Percentiles rank a stretch among this genome's conserved stretches.
These are phyloP conservation scores for Spilarctia lutea DNA, from an alignment of 2,888 invertebrate species.

Conservation along the genomic window DNA sequence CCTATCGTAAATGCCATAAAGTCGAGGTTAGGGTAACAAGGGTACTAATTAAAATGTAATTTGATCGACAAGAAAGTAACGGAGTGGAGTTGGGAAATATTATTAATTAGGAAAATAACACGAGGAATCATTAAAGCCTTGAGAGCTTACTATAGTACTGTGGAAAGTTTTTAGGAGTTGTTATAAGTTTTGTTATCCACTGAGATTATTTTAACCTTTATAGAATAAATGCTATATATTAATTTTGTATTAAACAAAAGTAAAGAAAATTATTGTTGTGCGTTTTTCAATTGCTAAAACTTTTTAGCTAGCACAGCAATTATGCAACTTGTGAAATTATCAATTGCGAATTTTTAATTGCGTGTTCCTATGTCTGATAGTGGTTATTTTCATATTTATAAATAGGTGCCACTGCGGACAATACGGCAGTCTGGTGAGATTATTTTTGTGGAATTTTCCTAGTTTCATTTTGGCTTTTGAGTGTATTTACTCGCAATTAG, in stretches of 20 bases:
- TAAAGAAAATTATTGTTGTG: no score
- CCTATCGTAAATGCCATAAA: neutral
- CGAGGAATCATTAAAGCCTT: conserved; percentile 15
- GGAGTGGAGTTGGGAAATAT: conserved; percentile 23
- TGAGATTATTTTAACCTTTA: neutral
- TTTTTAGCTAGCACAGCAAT: no score
- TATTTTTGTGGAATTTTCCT: no score
- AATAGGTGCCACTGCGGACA: no score
- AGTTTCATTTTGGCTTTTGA: no score
- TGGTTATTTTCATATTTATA: no score
- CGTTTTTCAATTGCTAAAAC: no score
- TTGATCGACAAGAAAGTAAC: conserved; percentile 41
- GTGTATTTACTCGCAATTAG: no score
- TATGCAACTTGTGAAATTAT: no score
- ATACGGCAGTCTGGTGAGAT: no score
- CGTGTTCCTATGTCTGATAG: no score
- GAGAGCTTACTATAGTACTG: neutral
- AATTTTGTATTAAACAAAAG: neutral
- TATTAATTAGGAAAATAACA: conserved; percentile 41
- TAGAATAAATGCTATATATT: neutral
- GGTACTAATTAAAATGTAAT: conserved; percentile 47
- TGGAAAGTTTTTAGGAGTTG: neutral
- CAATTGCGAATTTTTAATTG: no score
- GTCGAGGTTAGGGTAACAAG: neutral
- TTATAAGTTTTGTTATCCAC: neutral